phyloP scores from a whole-genome alignment of 2,797 vertebrate species.

The Macroramphosus scolopax region DNA sequence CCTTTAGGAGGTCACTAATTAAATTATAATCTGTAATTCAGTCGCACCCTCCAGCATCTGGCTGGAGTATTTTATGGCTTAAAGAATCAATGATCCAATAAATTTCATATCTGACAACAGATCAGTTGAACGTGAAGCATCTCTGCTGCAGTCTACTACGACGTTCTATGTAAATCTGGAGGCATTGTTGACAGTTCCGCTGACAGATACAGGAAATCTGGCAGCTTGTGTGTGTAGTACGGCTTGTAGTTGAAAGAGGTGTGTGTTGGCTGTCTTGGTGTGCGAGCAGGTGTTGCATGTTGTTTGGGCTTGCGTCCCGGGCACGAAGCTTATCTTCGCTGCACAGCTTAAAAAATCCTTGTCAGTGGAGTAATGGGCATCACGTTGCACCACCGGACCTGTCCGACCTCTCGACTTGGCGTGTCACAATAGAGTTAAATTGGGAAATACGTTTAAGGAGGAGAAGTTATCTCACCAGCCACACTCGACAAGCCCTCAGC shows the following conservation, averaged over 20 bases:
- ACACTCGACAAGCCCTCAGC: slow-evolving; percentile 25
- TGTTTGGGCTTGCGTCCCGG: slow-evolving; percentile 2
- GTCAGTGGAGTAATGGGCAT: slow-evolving; percentile 22
- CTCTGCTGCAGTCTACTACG: neutral
- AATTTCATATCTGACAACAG: slow-evolving; percentile 33
- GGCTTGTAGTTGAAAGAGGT: slow-evolving; percentile 10
- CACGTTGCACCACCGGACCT: slow-evolving; percentile 8
- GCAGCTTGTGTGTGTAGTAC: slow-evolving; percentile 6
- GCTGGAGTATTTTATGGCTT: slow-evolving; percentile 6
- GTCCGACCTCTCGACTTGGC: too few relatives aligned
- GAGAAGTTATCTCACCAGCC: slow-evolving; percentile 38
- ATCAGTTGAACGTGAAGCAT: slow-evolving; percentile 4
- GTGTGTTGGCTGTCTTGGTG: slow-evolving; percentile 21
- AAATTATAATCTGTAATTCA: slow-evolving; percentile 50
- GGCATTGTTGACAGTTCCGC: slow-evolving; percentile 21
- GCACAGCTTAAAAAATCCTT: slow-evolving; percentile 35
- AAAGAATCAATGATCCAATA: slow-evolving; percentile 26
- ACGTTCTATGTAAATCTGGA: neutral
- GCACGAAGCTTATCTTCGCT: slow-evolving; percentile 48
- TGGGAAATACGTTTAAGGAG: too few relatives aligned
- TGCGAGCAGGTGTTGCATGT: slow-evolving; percentile 36
- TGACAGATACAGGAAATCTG: slow-evolving; percentile 34
- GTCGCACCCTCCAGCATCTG: slow-evolving; percentile 21
- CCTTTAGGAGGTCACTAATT: slow-evolving; percentile 54
- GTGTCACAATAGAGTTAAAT: too few relatives aligned